Evolutionary conservation across 2,113 vertebrate species (phyloP), one percentile per base, ranked within the genome.

Genomic region (Salvelinus sp.): DNA sequence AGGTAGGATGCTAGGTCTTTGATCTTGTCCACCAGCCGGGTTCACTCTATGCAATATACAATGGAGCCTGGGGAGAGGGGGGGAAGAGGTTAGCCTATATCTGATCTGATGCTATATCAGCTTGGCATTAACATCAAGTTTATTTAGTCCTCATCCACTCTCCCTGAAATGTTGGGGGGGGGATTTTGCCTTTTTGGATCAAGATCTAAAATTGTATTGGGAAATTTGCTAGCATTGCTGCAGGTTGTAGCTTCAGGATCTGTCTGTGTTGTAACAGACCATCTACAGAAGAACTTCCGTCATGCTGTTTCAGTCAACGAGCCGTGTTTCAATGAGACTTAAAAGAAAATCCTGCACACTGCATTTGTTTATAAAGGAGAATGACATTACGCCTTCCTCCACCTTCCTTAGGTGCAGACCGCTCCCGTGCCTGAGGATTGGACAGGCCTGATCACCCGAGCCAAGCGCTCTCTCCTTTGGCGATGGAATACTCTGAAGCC

Each of bases 401-500:
- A 12, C 38, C 38, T 44, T 74, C 14, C 38, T 2, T 82, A 94
- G 93, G 90, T 92, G 1, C 69, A 81, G 33, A 75, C 90, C 1
- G n/a, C 88, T 72, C 91, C 93, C 3, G 30, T 92, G 10, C 72
- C 76, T 16, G 75, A 86, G 0, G 77, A 88, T 20, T 91, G 86
- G 82, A 22, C 64, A 0, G 88, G 80, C 28, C 76, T 94, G 76
- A 77, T 94, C 58, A 87, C 81, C 58, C 81, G 93, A 1, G 92
- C 93, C 28, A 93, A 91, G 50, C 88, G 93, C 4, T 94, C 93
- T 0, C 80, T 94, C 38, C 76, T 94, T 62, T 94, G 93, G 93
- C 88, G 93, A 23, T 94, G 93, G 93, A 94, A 93, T 89, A 92
- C 90, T n/a, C 78, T 93, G 81, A 93, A 94, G 74, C 90, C 93